A percentile compares a stretch with the other conserved stretches of the same genome.
Evolutionary conservation across 1,140 invertebrate genomes (phyloP).

Genomic region (Cotesia chilonis): DNA sequence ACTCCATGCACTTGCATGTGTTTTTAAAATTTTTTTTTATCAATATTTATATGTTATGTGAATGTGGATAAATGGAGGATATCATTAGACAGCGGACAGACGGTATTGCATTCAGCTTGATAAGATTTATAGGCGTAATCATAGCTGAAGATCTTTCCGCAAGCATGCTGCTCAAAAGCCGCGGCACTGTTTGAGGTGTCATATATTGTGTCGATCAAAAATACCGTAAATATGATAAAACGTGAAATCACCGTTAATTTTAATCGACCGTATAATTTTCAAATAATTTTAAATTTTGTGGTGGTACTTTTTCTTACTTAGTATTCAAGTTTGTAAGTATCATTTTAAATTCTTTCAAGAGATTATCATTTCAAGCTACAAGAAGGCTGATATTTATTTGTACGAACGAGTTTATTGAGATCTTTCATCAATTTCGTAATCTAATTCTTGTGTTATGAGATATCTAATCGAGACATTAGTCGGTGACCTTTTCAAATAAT

Average conservation of each 20-base stretch:
- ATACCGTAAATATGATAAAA: background rate
- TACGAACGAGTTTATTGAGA: background rate
- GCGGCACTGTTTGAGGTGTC: constrained; percentile 20
- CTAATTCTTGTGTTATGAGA: too few relatives aligned
- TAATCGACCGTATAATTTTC: background rate
- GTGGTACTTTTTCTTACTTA: too few relatives aligned
- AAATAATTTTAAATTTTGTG: background rate
- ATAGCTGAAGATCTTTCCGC: constrained; percentile 7
- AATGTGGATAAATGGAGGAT: background rate
- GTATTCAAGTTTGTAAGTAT: too few relatives aligned
- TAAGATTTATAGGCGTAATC: constrained; percentile 23
- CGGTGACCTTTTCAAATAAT: background rate
- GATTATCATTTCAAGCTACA: too few relatives aligned
- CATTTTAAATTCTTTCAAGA: too few relatives aligned
- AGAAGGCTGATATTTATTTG: too few relatives aligned
- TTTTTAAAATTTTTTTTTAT: too few relatives aligned
- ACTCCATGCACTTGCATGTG: background rate
- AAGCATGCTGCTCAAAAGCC: background rate
- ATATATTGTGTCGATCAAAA: constrained; percentile 5
- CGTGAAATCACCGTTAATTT: background rate
- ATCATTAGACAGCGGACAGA: constrained; percentile 19
- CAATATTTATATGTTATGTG: too few relatives aligned
- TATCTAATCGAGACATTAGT: background rate
- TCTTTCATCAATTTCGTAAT: background rate
- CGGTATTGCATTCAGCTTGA: constrained; percentile 21